These are phyloP conservation scores for Malthinus seriepunctatus DNA, from an alignment of 2,888 invertebrate species.

Conservation along the genomic window DNA sequence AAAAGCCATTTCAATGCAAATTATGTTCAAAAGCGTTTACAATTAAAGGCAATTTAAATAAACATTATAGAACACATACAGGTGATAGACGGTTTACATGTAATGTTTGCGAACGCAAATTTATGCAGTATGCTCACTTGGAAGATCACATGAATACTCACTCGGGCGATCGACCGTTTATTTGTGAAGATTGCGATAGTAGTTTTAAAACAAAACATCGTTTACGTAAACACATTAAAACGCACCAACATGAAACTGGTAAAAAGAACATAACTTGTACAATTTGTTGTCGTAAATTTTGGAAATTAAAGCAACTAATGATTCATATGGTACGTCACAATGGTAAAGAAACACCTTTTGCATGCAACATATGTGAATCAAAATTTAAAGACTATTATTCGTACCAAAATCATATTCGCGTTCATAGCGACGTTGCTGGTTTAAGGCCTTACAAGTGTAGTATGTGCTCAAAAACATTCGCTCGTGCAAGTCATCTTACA, in stretches of 20 bases:
- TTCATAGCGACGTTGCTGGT: slow-evolving; percentile 36
- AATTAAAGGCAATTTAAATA: slow-evolving; percentile 49
- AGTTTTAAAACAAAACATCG: slow-evolving; percentile 47
- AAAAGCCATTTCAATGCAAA: slow-evolving; percentile 46
- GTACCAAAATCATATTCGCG: slow-evolving; percentile 41
- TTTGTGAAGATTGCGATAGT: slow-evolving; percentile 46
- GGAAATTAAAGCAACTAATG: slow-evolving; percentile 41
- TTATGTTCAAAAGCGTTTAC: slow-evolving; percentile 47
- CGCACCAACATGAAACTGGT: slow-evolving; percentile 37
- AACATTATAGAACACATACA: slow-evolving; percentile 48
- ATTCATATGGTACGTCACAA: slow-evolving; percentile 43
- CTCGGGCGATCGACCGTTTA: slow-evolving; percentile 45
- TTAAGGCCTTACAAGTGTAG: slow-evolving; percentile 42
- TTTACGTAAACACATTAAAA: slow-evolving; percentile 45
- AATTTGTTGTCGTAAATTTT: slow-evolving; percentile 42
- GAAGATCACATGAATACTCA: slow-evolving; percentile 49
- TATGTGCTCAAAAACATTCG: slow-evolving; percentile 45
- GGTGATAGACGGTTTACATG: slow-evolving; percentile 44
- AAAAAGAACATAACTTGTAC: slow-evolving; percentile 43
- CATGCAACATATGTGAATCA: slow-evolving; percentile 45
- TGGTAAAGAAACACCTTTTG: slow-evolving; percentile 40
- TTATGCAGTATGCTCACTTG: slow-evolving; percentile 48
- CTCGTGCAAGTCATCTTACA: slow-evolving; percentile 43
- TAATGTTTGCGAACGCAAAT: slow-evolving; percentile 45
- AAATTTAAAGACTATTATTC: slow-evolving; percentile 41